A percentile compares a stretch with the other conserved stretches of the same genome.
Evolutionary conservation across 2,113 vertebrate species (phyloP).

Genomic region (Athene noctua): DNA sequence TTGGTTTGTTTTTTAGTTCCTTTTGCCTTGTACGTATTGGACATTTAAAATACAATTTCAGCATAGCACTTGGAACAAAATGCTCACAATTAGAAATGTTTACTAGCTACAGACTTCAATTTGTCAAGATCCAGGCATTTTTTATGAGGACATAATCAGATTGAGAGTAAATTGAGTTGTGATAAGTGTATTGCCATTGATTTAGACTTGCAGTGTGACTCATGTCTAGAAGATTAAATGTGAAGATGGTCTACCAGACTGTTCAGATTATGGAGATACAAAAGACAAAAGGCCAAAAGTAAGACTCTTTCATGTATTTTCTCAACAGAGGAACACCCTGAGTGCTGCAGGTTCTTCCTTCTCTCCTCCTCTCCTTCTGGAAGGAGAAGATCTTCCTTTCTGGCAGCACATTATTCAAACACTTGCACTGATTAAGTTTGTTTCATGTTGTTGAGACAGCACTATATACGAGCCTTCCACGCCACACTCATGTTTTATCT

Average conservation of each 20-base stretch:
- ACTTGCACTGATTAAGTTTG: background rate
- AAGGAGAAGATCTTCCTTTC: background rate
- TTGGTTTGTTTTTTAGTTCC: background rate
- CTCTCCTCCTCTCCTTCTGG: background rate
- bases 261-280: background rate
- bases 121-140: slow-evolving; percentile 21
- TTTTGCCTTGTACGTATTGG: slow-evolving; percentile 21
- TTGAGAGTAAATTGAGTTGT: slow-evolving; percentile 54
- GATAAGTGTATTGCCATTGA: slow-evolving; percentile 43
- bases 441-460: background rate
- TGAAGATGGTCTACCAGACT: slow-evolving; percentile 6
- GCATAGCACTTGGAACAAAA: background rate
- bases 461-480: background rate
- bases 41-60: background rate
- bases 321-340: background rate
- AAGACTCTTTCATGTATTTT: background rate
- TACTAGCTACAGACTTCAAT: background rate
- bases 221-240: background rate
- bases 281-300: slow-evolving; percentile 8
- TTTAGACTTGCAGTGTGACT: slow-evolving; percentile 4
- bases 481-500: background rate
- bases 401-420: background rate
- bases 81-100: slow-evolving; percentile 9
- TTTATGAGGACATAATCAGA: slow-evolving; percentile 16
- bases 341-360: background rate